These are phyloP conservation scores for Acomys russatus DNA, from an alignment of 2,797 vertebrate genomes.

Conservation along the genomic window DNA sequence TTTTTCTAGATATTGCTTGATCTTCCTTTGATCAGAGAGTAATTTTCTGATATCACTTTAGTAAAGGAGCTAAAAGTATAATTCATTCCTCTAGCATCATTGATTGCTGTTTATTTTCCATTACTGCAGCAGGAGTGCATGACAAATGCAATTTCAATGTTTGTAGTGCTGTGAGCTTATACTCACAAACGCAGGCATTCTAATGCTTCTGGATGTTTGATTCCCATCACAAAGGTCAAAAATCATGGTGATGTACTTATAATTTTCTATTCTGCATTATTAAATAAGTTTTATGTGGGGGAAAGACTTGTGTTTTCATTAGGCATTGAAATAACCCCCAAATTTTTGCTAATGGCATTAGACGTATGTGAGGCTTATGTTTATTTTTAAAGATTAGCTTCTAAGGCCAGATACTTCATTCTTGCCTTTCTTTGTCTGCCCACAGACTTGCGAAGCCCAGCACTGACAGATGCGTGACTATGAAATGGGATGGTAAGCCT, in stretches of 20 bases:
- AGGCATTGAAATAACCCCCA: background rate
- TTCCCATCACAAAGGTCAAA: background rate
- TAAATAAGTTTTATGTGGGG: background rate
- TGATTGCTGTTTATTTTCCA: conserved; percentile 49
- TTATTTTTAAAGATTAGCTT: background rate
- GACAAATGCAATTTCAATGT: conserved; percentile 9
- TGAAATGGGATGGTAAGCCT: background rate
- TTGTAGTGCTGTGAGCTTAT: background rate
- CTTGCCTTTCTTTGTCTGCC: background rate
- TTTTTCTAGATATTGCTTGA: background rate
- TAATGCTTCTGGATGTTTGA: background rate
- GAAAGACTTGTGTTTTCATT: conserved; percentile 1
- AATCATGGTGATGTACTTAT: conserved; percentile 7
- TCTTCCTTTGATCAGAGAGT: background rate
- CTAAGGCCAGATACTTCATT: background rate
- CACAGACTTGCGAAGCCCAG: background rate
- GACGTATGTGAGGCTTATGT: background rate
- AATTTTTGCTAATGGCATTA: background rate
- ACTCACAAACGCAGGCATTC: background rate
- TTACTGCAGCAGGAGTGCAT: conserved; percentile 8
- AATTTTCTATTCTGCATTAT: background rate
- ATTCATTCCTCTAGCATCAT: conserved; percentile 19
- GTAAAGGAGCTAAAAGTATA: conserved; percentile 50
- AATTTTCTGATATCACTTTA: background rate
- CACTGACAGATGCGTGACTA: background rate